These are phyloP conservation scores for Drosophila kohkoa DNA, from an alignment of 1,140 invertebrate species.

Conservation along the genomic window DNA sequence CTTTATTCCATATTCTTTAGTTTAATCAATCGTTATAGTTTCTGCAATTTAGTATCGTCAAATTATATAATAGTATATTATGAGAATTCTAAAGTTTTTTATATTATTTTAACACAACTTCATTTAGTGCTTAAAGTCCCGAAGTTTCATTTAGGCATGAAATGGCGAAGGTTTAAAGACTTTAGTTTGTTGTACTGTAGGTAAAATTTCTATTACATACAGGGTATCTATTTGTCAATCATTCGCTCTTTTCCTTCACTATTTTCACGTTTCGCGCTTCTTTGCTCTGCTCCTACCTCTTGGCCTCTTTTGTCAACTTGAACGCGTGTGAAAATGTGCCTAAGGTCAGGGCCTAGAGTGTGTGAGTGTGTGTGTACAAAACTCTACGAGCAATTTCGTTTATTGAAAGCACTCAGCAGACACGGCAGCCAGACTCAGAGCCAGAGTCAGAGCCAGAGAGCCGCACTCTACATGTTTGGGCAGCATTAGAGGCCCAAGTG, in stretches of 20 bases:
- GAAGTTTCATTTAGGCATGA: no score
- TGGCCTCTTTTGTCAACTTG: conserved; percentile 42
- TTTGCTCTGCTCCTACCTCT: not conserved
- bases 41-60: no score
- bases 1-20: no score
- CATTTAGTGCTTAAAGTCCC: no score
- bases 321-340: conserved; percentile 72
- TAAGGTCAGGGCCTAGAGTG: conserved; percentile 66
- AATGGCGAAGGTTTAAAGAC: no score
- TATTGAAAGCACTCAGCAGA: conserved; percentile 59
- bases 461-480: conserved; percentile 31
- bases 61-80: no score
- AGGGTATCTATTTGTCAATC: not conserved
- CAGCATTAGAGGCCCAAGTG: not conserved
- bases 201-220: no score
- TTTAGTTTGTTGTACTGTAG: no score
- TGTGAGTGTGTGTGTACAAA: conserved; percentile 26
- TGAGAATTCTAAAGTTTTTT: no score
- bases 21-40: no score
- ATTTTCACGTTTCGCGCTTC: not conserved
- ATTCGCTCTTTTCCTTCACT: not conserved
- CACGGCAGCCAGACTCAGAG: not conserved
- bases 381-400: conserved; percentile 63
- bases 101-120: no score
- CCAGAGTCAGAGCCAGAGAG: not conserved